Evolutionary conservation across 2,888 invertebrate species (phyloP).

Genomic region (Trilocha varians): DNA sequence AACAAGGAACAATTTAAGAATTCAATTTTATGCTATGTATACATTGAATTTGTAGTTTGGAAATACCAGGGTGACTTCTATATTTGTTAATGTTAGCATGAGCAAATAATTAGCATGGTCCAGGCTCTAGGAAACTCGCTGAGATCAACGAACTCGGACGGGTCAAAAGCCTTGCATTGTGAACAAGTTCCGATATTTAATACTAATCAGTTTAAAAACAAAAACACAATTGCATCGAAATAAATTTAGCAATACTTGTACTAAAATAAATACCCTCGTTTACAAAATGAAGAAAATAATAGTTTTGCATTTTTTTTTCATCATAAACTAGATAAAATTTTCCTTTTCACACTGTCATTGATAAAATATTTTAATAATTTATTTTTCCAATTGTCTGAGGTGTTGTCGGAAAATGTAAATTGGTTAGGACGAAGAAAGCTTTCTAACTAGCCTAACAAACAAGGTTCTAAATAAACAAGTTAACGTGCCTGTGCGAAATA

Average conservation of each 20-base stretch:
- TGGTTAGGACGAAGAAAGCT: too few species aligned
- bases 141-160: slow-evolving; percentile 41
- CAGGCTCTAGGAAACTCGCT: slow-evolving; percentile 27
- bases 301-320: too few species aligned
- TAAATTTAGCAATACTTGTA: too few species aligned
- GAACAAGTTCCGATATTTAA: slow-evolving; percentile 25
- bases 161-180: slow-evolving; percentile 53
- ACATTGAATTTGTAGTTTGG: not conserved
- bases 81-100: not conserved
- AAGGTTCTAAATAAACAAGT: slow-evolving; percentile 2
- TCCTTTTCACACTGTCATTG: too few species aligned
- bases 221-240: not conserved
- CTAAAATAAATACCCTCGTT: too few species aligned
- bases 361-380: too few species aligned
- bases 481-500: slow-evolving; percentile 3
- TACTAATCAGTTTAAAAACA: slow-evolving; percentile 17
- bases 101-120: slow-evolving; percentile 30
- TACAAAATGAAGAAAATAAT: too few species aligned
- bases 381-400: too few species aligned
- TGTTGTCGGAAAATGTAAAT: too few species aligned
- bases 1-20: too few species aligned
- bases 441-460: not conserved
- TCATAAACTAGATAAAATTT: too few species aligned
- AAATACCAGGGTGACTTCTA: not conserved
- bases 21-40: too few species aligned